Conservation (phyloP, 2,797 vertebrate genomes). For the Eurystomus glaucurus region DNA sequence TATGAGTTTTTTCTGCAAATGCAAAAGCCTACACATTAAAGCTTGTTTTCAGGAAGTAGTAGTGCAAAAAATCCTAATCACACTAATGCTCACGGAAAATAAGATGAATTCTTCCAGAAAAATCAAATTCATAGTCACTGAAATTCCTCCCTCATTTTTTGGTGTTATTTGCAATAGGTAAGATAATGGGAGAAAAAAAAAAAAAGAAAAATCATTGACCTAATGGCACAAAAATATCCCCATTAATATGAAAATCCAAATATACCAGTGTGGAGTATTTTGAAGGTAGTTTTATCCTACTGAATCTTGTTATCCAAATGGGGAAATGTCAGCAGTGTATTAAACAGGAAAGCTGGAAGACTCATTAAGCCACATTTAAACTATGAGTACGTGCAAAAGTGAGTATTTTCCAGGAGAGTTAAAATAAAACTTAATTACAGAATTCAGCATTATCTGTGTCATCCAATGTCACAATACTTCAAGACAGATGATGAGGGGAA, state of each 20-base stretch:
- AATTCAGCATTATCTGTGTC: slow-evolving; percentile 51
- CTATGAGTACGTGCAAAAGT: neutral
- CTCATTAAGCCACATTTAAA: slow-evolving; percentile 15
- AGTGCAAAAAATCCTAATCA: neutral
- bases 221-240: neutral
- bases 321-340: neutral
- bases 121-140: neutral
- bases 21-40: neutral
- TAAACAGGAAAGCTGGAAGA: neutral
- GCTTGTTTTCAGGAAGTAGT: neutral
- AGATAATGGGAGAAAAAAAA: neutral
- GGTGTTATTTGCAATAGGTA: too few species aligned
- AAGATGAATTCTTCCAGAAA: neutral
- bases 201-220: neutral
- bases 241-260: neutral
- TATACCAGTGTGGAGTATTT: neutral
- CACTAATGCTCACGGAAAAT: neutral
- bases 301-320: neutral
- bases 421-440: slow-evolving; percentile 64
- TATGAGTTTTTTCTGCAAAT: neutral
- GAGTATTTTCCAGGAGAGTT: slow-evolving; percentile 9
- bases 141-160: neutral
- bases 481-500: slow-evolving; percentile 40
- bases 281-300: neutral
- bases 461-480: slow-evolving; percentile 72